Evolutionary conservation across 1,140 invertebrate genomes (phyloP), one percentile per base, ranked within the genome.

Genomic region (Acromyrmex heyeri): DNA sequence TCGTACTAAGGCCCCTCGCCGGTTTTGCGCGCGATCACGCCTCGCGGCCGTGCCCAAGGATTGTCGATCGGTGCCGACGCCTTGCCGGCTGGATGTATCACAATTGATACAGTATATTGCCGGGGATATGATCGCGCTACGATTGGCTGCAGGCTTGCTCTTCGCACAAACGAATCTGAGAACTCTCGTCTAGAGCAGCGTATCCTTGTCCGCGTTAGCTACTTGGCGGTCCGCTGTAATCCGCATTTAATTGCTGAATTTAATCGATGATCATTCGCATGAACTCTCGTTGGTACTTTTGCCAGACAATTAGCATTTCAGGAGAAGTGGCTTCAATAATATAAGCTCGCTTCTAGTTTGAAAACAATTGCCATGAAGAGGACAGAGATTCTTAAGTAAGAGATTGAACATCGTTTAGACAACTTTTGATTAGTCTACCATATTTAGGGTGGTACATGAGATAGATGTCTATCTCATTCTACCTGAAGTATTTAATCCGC

Each of bases 1-100:
- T 95, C 95, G 48, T 95, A 95, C 64, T 95, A 94, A 24, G 75
- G 16, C 30, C 59, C 61, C 34, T 24, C 65, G 24, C 48, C 14
- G 69, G 69, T 73, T 83, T 83, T 24, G 70, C 79, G n/a, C 53
- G 79, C 24, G 62, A 48, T 82, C 38, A 34, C 69, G n/a, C 53
- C 44, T 2, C 64, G 61, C 14, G 48, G n/a, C 38, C 57, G 75
- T 64, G 59, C 16, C 59, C 38, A 3, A 16, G 18, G 18, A 24
- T 48, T 48, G 10, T 38, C 44, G 6, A 44, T 70, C 21, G 53
- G 4, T 21, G 21, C n/a, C 2, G 12, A n/a, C 4, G 10, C 12
- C 10, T 24, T 61, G n/a, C 62, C n/a, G 53, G 16, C 24, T 18
- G n/a, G 16, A 38, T 24, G 34, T 38, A 61, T 73, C 30, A 34